These are phyloP conservation scores for Nicator chloris DNA, from an alignment of 2,113 vertebrate genomes.

Conservation along the genomic window DNA sequence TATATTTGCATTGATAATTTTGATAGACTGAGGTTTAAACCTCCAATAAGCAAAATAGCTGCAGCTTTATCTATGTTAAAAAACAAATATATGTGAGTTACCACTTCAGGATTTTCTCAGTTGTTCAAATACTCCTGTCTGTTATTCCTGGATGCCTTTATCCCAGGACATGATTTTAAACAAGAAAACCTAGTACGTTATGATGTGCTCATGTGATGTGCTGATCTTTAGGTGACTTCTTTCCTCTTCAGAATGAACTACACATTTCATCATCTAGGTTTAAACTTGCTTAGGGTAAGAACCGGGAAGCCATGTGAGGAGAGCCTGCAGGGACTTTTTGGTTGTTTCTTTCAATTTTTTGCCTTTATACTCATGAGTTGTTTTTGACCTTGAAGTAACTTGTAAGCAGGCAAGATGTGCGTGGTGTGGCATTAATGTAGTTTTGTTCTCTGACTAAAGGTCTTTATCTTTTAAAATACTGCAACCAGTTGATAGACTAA, in stretches of 20 bases:
- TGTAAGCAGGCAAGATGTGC: not conserved
- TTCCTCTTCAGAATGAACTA: not conserved
- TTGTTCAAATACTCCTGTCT: not conserved
- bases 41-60: not conserved
- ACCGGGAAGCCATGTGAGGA: not conserved
- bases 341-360: not conserved
- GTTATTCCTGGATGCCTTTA: not conserved
- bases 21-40: not conserved
- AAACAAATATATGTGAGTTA: not conserved
- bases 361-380: not conserved
- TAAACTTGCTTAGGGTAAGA: not conserved
- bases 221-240: not conserved
- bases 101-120: not conserved
- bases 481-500: not conserved
- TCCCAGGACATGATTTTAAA: not conserved
- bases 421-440: accelerated
- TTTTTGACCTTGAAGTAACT: not conserved
- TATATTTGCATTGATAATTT: not conserved
- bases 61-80: no score
- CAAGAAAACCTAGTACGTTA: not conserved
- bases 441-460: not conserved
- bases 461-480: not conserved
- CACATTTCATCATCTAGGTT: not conserved
- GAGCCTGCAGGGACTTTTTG: not conserved
- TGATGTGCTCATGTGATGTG: not conserved